Evolutionary conservation across 1,140 invertebrate species (phyloP).

Genomic region (Drosophila malerkotliana): DNA sequence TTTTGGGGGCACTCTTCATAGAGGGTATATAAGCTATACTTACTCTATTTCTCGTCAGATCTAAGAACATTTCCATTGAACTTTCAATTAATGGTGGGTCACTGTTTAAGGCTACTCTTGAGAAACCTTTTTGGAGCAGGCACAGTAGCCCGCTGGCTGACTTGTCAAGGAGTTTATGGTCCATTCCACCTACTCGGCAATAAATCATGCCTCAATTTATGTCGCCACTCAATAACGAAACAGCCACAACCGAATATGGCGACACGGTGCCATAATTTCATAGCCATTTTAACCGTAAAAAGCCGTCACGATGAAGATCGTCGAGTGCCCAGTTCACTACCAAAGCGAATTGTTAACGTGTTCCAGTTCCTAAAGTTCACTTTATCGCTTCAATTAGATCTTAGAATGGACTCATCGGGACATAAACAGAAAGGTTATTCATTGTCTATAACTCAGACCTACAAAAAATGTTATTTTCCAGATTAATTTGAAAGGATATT

Average conservation of each 20-base stretch:
- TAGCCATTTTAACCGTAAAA: constrained; percentile 51
- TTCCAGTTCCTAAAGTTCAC: constrained; percentile 39
- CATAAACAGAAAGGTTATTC: not conserved
- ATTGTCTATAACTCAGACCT: not conserved
- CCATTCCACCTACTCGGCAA: constrained; percentile 58
- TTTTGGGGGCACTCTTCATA: constrained; percentile 46
- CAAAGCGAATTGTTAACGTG: constrained; percentile 37
- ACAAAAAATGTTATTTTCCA: not conserved
- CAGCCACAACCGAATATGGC: constrained; percentile 56
- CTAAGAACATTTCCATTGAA: constrained; percentile 17
- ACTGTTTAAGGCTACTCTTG: constrained; percentile 47
- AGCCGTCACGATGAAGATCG: constrained; percentile 52
- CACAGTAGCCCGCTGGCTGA: constrained; percentile 31
- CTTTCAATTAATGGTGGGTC: constrained; percentile 44
- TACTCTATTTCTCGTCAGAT: not conserved
- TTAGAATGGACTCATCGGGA: not conserved
- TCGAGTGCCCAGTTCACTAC: constrained; percentile 29
- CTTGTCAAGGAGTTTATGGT: constrained; percentile 64
- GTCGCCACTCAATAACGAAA: constrained; percentile 61
- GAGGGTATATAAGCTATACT: constrained; percentile 39
- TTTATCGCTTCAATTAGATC: constrained; percentile 13
- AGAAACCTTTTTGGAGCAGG: constrained; percentile 28
- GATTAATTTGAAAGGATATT: not conserved
- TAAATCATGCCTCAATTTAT: constrained; percentile 74
- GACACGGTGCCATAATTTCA: constrained; percentile 62